phyloP scores from a whole-genome alignment of 2,113 vertebrate genomes.

The Ahaetulla prasina region DNA sequence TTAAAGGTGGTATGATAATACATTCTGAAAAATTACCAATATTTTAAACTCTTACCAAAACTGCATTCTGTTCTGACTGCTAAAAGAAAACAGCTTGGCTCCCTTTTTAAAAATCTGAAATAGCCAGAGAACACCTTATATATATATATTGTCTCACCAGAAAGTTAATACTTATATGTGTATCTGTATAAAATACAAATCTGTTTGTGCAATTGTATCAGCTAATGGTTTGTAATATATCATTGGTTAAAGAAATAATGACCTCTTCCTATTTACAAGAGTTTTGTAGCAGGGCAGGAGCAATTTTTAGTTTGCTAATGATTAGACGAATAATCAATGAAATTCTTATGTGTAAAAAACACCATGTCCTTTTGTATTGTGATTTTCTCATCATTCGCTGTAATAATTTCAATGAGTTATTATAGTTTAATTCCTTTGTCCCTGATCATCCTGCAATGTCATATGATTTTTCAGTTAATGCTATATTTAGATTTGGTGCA shows the following conservation, averaged over 20 bases:
- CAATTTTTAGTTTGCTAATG: not conserved
- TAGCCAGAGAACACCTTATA: not conserved
- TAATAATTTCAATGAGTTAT: not conserved
- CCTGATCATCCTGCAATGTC: not conserved
- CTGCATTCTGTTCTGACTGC: not conserved
- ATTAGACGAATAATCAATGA: not conserved
- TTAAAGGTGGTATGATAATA: not conserved
- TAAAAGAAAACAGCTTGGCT: not conserved
- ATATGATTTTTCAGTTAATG: not conserved
- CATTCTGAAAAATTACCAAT: not conserved
- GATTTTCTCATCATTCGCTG: not conserved
- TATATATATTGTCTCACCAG: not conserved
- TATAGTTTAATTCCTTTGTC: not conserved
- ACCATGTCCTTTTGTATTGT: not conserved
- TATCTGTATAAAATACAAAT: not conserved
- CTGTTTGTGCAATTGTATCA: not conserved
- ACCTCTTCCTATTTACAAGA: not conserved
- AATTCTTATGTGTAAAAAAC: not conserved
- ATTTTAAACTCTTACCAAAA: not conserved
- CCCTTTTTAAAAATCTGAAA: not conserved
- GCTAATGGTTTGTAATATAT: not conserved
- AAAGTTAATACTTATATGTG: not conserved
- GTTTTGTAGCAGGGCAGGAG: not conserved
- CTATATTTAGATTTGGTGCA: not conserved
- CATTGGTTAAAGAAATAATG: not conserved